phyloP scores from a whole-genome alignment of 2,797 vertebrate species.

The Chaetodon trifasciatus region DNA sequence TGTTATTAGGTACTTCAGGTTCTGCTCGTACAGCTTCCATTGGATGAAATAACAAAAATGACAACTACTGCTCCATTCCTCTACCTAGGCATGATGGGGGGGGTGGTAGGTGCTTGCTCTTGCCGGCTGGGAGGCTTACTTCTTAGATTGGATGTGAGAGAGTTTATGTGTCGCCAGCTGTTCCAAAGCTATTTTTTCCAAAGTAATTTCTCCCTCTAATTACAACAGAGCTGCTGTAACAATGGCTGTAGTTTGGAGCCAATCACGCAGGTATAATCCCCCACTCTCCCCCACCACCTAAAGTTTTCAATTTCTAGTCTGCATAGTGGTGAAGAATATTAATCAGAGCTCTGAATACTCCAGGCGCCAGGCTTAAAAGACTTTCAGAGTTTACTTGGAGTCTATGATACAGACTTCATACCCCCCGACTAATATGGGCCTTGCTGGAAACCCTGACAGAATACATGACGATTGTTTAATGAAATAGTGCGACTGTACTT shows the following conservation, averaged over 20 bases:
- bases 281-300: conserved; percentile 71
- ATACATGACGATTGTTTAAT: conserved; percentile 37
- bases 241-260: conserved; percentile 84
- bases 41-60: conserved; percentile 63
- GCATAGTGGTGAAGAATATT: conserved; percentile 80
- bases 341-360: conserved; percentile 77
- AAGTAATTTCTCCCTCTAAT: conserved; percentile 87
- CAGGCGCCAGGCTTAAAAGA: conserved; percentile 63
- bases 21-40: conserved; percentile 33
- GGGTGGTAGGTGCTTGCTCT: conserved; percentile 45
- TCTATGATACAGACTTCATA: conserved; percentile 64
- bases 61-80: conserved; percentile 65
- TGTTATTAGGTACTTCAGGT: conserved; percentile 47
- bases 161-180: conserved; percentile 80
- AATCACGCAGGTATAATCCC: conserved; percentile 87
- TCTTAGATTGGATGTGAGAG: conserved; percentile 75
- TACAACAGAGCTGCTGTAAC: conserved; percentile 82
- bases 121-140: conserved; percentile 67
- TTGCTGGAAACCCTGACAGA: conserved; percentile 15
- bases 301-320: conserved; percentile 84
- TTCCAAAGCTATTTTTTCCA: conserved; percentile 79
- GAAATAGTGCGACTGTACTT: conserved; percentile 37
- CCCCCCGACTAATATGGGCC: conserved; percentile 35
- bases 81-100: conserved; percentile 29
- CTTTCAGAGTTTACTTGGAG: conserved; percentile 70